Conservation (phyloP, 1,140 invertebrate genomes). For the Brachionus sp. region DNA sequence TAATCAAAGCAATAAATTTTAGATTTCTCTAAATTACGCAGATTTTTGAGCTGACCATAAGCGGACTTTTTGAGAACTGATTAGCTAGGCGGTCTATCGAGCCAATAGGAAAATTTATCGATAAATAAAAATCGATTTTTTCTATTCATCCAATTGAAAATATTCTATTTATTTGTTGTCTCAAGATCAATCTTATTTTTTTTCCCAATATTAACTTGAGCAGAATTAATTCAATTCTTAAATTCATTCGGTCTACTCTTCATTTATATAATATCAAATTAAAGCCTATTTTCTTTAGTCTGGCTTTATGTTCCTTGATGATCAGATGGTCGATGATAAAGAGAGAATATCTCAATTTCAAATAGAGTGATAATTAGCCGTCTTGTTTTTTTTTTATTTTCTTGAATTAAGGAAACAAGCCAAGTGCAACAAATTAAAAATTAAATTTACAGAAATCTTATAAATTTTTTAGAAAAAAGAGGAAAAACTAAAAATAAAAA, state of each 20-base stretch:
- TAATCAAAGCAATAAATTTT: not conserved
- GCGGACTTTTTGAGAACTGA: too few species aligned
- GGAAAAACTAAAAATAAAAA: not conserved
- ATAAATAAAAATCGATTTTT: slow-evolving; percentile 16
- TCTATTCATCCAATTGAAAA: not conserved
- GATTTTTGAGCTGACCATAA: not conserved
- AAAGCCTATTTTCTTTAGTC: not conserved
- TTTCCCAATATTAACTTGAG: not conserved
- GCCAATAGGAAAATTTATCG: not conserved
- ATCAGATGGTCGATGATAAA: not conserved
- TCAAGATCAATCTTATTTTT: not conserved
- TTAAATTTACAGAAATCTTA: slow-evolving; percentile 21
- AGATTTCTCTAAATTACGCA: not conserved
- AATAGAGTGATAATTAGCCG: not conserved
- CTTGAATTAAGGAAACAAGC: not conserved
- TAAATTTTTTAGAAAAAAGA: not conserved
- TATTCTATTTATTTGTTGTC: not conserved
- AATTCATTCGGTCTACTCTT: not conserved
- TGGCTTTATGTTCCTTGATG: not conserved
- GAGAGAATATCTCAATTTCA: not conserved
- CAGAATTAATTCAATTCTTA: not conserved
- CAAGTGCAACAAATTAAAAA: slow-evolving; percentile 25
- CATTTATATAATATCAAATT: slow-evolving; percentile 32
- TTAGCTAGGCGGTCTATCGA: not conserved
- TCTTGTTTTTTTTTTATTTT: not conserved